phyloP scores from a whole-genome alignment of 2,797 vertebrate species.

The Ctenosaura bakeri region DNA sequence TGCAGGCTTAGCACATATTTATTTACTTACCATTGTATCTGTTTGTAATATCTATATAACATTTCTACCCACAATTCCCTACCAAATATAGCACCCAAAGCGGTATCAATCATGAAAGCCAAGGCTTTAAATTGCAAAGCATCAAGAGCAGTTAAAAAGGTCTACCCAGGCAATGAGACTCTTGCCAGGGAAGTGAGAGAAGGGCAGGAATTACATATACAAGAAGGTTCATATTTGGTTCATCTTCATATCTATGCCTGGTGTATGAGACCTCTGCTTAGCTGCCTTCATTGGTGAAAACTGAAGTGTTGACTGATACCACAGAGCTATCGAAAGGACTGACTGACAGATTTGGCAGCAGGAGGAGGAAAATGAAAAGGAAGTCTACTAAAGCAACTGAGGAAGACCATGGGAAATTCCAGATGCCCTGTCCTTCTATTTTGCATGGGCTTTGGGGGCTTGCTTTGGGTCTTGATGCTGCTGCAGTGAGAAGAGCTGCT shows the following conservation, averaged over 20 bases:
- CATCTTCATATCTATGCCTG: accelerated
- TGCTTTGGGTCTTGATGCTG: constrained; percentile 1
- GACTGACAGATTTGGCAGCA: constrained; percentile 26
- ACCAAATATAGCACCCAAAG: background rate
- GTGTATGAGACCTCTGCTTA: background rate
- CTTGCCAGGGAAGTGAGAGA: background rate
- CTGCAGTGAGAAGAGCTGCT: constrained; percentile 13
- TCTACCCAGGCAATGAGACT: background rate
- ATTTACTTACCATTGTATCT: background rate
- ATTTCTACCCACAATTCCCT: background rate
- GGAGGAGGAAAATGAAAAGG: background rate
- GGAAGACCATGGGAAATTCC: accelerated
- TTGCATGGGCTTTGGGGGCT: background rate
- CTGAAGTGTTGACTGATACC: background rate
- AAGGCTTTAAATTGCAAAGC: background rate
- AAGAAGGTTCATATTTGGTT: background rate
- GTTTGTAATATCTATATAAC: background rate
- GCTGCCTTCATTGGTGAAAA: constrained; percentile 4
- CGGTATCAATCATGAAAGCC: background rate
- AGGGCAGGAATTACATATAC: background rate
- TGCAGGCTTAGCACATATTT: background rate
- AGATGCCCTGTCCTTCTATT: constrained; percentile 14
- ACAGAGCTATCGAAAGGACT: background rate
- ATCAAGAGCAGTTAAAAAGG: background rate
- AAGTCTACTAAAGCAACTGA: background rate